Evolutionary conservation across 1,140 invertebrate genomes (phyloP).

Genomic region (Trachelipus rathkii): DNA sequence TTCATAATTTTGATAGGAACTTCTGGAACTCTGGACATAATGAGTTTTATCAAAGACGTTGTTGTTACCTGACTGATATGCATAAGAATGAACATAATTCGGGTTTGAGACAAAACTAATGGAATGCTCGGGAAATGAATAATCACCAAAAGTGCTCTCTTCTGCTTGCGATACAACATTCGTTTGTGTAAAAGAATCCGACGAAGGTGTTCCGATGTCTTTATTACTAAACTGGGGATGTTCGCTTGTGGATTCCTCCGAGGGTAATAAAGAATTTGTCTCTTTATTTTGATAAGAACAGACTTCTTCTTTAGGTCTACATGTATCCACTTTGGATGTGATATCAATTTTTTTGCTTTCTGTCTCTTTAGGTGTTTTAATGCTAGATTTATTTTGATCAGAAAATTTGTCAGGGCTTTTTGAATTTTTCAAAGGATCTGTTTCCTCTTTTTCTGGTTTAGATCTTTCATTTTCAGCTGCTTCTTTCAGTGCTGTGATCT

Average conservation of each 20-base stretch:
- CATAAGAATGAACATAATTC: not conserved
- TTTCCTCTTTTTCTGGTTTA: not conserved
- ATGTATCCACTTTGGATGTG: too few species aligned
- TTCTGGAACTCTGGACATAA: not conserved
- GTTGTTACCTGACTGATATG: not conserved
- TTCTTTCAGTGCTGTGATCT: not conserved
- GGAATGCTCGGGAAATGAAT: not conserved
- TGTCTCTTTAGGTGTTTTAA: too few species aligned
- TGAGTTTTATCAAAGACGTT: not conserved
- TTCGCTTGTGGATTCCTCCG: too few species aligned
- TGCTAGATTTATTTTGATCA: not conserved
- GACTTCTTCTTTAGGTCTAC: not conserved
- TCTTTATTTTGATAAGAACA: not conserved
- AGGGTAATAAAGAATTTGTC: too few species aligned
- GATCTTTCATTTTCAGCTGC: not conserved
- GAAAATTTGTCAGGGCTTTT: not conserved
- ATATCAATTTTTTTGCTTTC: too few species aligned
- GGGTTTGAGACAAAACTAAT: not conserved
- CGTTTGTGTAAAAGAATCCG: not conserved
- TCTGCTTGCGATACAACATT: not conserved
- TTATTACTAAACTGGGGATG: not conserved
- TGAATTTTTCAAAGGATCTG: not conserved
- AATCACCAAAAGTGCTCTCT: not conserved
- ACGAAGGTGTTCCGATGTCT: not conserved
- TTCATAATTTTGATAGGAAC: not conserved